Percentiles rank a stretch among this genome's conserved stretches.
phyloP scores from a whole-genome alignment of 2,888 invertebrate genomes.

The Eupithecia exiguata region DNA sequence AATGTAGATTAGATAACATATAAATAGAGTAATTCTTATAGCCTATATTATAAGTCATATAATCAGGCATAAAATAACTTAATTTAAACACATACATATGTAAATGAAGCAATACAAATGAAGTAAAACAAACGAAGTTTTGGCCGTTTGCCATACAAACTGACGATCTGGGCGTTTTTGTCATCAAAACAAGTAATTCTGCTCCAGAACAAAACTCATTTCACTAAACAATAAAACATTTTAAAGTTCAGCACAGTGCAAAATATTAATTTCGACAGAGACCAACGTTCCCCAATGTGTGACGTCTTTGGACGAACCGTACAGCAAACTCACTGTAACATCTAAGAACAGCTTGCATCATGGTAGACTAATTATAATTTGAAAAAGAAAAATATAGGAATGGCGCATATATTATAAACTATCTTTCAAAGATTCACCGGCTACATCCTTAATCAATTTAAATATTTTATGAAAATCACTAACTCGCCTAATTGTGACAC shows the following conservation, averaged over 20 bases:
- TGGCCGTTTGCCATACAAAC: background rate
- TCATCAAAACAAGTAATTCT: slow-evolving; percentile 19
- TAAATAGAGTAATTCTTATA: background rate
- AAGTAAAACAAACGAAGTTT: background rate
- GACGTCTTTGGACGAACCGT: slow-evolving; percentile 17
- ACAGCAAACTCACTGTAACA: slow-evolving; percentile 21
- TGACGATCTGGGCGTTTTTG: background rate
- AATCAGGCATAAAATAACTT: background rate
- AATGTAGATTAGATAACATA: background rate
- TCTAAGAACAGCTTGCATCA: no score
- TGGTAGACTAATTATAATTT: no score
- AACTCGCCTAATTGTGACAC: no score
- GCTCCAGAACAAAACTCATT: slow-evolving; percentile 33
- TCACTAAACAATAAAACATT: slow-evolving; percentile 29
- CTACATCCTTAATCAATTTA: no score
- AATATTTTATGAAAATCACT: no score
- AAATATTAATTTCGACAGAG: slow-evolving; percentile 35
- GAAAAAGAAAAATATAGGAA: no score
- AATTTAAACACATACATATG: background rate
- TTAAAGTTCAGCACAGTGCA: slow-evolving; percentile 30
- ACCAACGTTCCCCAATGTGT: slow-evolving; percentile 30
- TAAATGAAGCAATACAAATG: background rate
- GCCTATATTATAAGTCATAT: background rate
- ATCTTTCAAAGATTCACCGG: no score
- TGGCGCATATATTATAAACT: no score